These are phyloP conservation scores for Benthosema pterotum DNA, from an alignment of 2,797 vertebrate species.

Conservation along the genomic window DNA sequence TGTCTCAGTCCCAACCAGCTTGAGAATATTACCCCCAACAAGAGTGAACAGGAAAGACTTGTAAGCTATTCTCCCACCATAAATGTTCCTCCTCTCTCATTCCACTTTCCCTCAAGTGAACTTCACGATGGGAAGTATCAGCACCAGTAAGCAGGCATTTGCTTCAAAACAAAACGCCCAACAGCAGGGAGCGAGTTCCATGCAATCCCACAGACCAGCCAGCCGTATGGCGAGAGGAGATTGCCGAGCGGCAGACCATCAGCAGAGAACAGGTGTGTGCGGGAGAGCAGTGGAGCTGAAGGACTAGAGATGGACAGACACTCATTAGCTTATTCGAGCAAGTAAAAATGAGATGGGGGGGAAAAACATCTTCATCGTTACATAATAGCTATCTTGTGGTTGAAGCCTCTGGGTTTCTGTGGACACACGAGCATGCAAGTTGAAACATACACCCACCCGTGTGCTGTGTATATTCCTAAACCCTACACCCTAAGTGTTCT, in stretches of 20 bases:
- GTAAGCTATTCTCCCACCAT: constrained; percentile 31
- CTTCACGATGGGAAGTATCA: constrained; percentile 21
- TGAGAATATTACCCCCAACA: constrained; percentile 26
- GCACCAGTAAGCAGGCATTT: constrained; percentile 5
- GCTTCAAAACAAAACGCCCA: constrained; percentile 30
- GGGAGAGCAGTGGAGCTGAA: constrained; percentile 17
- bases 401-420: constrained; percentile 13
- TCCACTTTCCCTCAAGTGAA: constrained; percentile 35
- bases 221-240: constrained; percentile 4
- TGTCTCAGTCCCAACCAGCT: constrained; percentile 17
- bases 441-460: constrained; percentile 31
- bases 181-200: constrained; percentile 14
- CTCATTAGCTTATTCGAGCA: constrained; percentile 6
- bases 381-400: constrained; percentile 38
- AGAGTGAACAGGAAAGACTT: constrained; percentile 29
- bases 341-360: background rate
- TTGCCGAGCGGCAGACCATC: constrained; percentile 5
- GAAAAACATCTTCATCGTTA: constrained; percentile 22
- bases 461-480: constrained; percentile 21
- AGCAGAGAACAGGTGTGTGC: constrained; percentile 6
- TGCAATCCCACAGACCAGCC: constrained; percentile 24
- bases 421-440: constrained; percentile 1
- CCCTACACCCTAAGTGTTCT: background rate
- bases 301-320: constrained; percentile 16
- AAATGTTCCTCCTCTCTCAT: constrained; percentile 15